phyloP scores from a whole-genome alignment of 1,140 invertebrate genomes.

The Nasonia longicornis region DNA sequence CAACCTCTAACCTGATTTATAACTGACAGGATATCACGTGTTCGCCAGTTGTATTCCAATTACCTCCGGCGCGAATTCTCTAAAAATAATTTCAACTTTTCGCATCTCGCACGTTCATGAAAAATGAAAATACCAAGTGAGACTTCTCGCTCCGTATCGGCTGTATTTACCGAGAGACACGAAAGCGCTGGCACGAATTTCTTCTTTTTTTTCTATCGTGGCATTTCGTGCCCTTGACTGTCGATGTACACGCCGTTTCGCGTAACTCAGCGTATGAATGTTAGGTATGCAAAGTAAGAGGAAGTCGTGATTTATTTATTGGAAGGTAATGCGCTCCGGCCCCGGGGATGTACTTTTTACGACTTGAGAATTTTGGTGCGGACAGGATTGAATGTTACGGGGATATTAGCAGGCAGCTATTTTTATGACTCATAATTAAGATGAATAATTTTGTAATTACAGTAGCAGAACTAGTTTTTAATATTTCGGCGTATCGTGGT shows the following conservation, averaged over 20 bases:
- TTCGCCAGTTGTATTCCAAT: background rate
- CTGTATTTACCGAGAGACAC: constrained; percentile 5
- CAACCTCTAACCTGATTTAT: background rate
- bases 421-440: too few species aligned
- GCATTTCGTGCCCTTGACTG: constrained; percentile 13
- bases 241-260: background rate
- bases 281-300: background rate
- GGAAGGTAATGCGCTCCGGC: background rate
- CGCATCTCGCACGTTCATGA: background rate
- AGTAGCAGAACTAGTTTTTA: too few species aligned
- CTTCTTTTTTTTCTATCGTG: background rate
- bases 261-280: background rate
- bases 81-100: constrained; percentile 4
- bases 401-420: too few species aligned
- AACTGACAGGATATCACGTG: background rate
- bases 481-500: too few species aligned
- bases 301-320: background rate
- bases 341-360: background rate
- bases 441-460: too few species aligned
- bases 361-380: background rate
- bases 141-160: constrained; percentile 3
- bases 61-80: background rate
- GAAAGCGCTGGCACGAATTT: constrained; percentile 31
- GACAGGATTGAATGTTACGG: too few species aligned
- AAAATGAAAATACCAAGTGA: constrained; percentile 8